Conservation (phyloP, 2,888 invertebrate genomes). For the Tenthredo livida region DNA sequence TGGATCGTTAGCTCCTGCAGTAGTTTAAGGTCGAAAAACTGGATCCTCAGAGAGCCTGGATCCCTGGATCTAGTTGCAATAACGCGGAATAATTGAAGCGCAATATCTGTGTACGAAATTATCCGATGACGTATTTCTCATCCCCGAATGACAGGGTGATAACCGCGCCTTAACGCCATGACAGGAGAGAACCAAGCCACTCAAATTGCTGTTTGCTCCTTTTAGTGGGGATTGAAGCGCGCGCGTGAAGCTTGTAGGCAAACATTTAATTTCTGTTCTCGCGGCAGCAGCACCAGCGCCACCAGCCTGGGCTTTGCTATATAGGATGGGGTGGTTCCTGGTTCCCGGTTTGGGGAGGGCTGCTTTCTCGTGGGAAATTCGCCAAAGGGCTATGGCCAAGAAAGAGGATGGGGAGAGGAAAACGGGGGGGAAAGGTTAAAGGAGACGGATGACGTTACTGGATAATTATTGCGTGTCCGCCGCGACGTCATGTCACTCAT, state of each 20-base stretch:
- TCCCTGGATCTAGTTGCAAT: too few species aligned
- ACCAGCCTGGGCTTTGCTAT: too few species aligned
- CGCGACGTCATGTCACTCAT: slow-evolving; percentile 33
- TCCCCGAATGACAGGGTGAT: background rate
- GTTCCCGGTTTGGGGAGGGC: background rate
- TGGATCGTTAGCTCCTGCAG: slow-evolving; percentile 9
- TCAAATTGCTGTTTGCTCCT: slow-evolving; percentile 54
- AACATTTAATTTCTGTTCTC: slow-evolving; percentile 51
- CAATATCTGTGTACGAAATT: background rate
- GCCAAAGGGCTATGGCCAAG: slow-evolving; percentile 44
- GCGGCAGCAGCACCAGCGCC: background rate
- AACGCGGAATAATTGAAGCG: background rate
- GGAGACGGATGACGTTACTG: slow-evolving; percentile 49
- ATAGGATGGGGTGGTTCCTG: too few species aligned
- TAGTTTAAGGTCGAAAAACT: background rate
- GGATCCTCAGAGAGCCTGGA: background rate
- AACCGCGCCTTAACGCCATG: slow-evolving; percentile 39
- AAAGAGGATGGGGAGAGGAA: background rate
- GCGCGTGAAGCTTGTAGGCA: slow-evolving; percentile 53
- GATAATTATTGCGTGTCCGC: slow-evolving; percentile 48
- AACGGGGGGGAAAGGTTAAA: slow-evolving; percentile 24
- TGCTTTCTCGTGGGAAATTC: slow-evolving; percentile 54
- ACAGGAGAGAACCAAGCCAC: slow-evolving; percentile 47
- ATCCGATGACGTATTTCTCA: background rate
- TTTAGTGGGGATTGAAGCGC: slow-evolving; percentile 48